Conservation (phyloP, 2,113 vertebrate species). For the Pyrgilauda ruficollis region DNA sequence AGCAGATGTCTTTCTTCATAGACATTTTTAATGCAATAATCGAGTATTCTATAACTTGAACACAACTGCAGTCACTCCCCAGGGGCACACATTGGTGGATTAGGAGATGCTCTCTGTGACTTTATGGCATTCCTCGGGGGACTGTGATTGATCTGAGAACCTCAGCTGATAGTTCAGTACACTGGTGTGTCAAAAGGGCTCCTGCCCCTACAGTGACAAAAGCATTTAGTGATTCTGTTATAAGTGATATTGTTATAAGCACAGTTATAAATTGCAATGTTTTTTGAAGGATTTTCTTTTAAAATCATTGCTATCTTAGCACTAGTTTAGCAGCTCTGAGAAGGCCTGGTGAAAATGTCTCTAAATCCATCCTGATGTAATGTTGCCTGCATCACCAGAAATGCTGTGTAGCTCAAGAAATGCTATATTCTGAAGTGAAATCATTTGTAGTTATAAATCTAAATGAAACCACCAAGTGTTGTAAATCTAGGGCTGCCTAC, state of each 20-base stretch:
- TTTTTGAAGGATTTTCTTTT: neutral
- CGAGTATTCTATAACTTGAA: neutral
- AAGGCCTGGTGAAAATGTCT: neutral
- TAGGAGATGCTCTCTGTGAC: neutral
- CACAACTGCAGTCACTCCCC: neutral
- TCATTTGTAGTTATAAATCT: neutral
- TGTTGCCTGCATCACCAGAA: neutral
- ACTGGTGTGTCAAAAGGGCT: neutral
- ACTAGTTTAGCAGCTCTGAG: neutral
- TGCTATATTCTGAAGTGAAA: neutral
- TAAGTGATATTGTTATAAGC: neutral
- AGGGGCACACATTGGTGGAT: neutral
- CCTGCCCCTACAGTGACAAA: accelerated
- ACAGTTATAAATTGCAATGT: neutral
- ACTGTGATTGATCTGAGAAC: neutral
- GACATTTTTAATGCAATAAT: conserved; percentile 10
- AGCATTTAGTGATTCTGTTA: neutral
- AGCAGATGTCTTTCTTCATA: neutral
- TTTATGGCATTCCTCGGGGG: neutral
- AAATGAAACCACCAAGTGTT: neutral
- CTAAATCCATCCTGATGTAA: neutral
- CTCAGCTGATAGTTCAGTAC: neutral
- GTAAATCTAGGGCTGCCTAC: neutral
- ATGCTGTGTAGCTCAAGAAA: neutral
- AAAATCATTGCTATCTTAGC: neutral